These are phyloP conservation scores for Temnothorax ravouxi DNA, from an alignment of 2,888 invertebrate species.

Conservation along the genomic window DNA sequence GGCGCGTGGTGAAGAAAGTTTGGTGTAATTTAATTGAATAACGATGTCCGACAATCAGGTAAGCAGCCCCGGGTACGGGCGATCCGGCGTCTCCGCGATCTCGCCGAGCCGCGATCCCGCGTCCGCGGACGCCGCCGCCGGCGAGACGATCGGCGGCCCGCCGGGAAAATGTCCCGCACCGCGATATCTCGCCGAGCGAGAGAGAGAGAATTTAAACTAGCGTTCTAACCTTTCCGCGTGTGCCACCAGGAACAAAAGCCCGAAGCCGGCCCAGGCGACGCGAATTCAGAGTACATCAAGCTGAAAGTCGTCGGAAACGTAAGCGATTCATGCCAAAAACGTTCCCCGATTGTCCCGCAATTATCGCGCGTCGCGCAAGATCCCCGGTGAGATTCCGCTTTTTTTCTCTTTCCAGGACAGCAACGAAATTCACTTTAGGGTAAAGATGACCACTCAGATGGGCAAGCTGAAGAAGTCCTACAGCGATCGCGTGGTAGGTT, in stretches of 20 bases:
- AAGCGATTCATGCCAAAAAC: constrained; percentile 72
- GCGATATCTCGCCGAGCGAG: constrained; percentile 56
- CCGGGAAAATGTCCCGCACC: constrained; percentile 11
- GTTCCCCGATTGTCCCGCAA: background rate
- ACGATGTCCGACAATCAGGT: constrained; percentile 86
- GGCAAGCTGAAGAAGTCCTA: constrained; percentile 91
- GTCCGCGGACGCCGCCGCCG: constrained; percentile 13
- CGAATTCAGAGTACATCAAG: constrained; percentile 90
- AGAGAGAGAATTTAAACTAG: constrained; percentile 32
- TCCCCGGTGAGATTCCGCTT: background rate
- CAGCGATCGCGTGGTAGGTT: constrained; percentile 89
- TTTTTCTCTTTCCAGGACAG: constrained; percentile 87
- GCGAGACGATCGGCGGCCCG: constrained; percentile 37
- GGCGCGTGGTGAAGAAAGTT: constrained; percentile 84
- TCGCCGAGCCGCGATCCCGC: background rate
- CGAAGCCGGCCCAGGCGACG: constrained; percentile 87
- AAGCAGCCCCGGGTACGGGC: constrained; percentile 61
- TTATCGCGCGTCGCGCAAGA: background rate
- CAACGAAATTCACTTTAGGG: constrained; percentile 92
- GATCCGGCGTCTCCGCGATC: background rate
- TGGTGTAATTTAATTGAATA: constrained; percentile 78
- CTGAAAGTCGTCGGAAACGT: constrained; percentile 90
- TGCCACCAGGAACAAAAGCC: constrained; percentile 87
- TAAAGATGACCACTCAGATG: constrained; percentile 91
- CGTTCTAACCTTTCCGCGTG: constrained; percentile 73